phyloP scores from a whole-genome alignment of 2,888 invertebrate species.

The Tanaodytes sp. region DNA sequence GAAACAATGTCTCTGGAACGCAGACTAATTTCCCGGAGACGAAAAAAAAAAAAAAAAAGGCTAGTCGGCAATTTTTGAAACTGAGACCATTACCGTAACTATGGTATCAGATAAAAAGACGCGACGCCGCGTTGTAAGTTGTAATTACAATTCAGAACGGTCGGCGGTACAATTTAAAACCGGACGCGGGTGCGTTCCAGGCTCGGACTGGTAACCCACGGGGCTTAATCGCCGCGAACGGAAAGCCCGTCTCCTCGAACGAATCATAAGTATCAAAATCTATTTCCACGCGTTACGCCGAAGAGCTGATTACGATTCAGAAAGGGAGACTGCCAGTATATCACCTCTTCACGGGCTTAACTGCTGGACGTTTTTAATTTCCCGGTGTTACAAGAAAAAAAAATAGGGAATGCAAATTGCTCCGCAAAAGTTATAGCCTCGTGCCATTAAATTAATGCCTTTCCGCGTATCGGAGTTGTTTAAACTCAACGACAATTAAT shows the following conservation, averaged over 20 bases:
- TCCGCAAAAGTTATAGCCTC: slow-evolving; percentile 67
- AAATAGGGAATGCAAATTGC: slow-evolving; percentile 70
- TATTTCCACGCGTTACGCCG: slow-evolving; percentile 37
- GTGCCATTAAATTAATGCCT: slow-evolving; percentile 63
- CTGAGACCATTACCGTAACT: slow-evolving; percentile 42
- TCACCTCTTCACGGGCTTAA: slow-evolving; percentile 69
- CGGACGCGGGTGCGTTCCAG: no score
- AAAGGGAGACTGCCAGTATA: slow-evolving; percentile 64
- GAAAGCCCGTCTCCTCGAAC: no score
- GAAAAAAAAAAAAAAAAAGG: no score
- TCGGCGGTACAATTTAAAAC: slow-evolving; percentile 30
- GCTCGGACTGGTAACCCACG: no score
- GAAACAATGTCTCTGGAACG: no score
- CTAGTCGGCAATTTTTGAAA: slow-evolving; percentile 35
- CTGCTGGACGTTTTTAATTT: slow-evolving; percentile 73
- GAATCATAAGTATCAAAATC: slow-evolving; percentile 49
- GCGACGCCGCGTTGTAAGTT: no score
- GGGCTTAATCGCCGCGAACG: no score
- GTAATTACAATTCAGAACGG: no score
- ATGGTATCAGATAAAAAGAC: slow-evolving; percentile 40
- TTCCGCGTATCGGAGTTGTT: slow-evolving; percentile 58
- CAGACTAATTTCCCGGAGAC: no score
- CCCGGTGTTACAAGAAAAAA: slow-evolving; percentile 60
- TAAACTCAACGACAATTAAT: slow-evolving; percentile 13
- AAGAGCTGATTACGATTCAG: slow-evolving; percentile 69